phyloP scores from a whole-genome alignment of 1,140 invertebrate genomes.

The Camponotus vicinus region DNA sequence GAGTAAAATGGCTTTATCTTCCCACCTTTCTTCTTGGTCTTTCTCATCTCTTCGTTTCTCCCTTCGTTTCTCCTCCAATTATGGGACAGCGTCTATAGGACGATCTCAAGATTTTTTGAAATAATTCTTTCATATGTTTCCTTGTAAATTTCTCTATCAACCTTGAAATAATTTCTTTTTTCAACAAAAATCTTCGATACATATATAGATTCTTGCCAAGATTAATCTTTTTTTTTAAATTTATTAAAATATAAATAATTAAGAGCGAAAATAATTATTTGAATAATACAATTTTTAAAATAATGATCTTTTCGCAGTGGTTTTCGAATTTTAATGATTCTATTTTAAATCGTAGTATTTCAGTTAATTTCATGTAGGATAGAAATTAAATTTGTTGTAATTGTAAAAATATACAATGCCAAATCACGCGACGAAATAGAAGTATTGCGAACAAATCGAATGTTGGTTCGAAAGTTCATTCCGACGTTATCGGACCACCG shows the following conservation, averaged over 20 bases:
- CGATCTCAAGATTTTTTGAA: not conserved
- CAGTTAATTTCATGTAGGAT: not conserved
- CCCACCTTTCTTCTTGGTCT: constrained; percentile 31
- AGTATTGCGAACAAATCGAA: constrained; percentile 19
- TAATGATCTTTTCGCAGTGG: not conserved
- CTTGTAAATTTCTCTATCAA: not conserved
- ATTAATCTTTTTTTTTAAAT: not conserved
- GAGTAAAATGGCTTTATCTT: constrained; percentile 29
- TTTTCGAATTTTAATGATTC: not conserved
- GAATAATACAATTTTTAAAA: not conserved
- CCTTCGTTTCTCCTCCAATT: constrained; percentile 10
- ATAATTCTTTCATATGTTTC: not conserved
- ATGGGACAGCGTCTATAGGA: not conserved
- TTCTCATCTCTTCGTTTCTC: constrained; percentile 13
- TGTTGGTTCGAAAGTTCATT: constrained; percentile 29
- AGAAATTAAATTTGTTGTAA: constrained; percentile 17
- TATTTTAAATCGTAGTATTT: not conserved
- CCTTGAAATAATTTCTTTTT: not conserved
- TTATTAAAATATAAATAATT: not conserved
- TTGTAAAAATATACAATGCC: not conserved
- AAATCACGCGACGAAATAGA: not conserved
- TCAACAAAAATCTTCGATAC: not conserved
- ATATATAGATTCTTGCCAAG: not conserved
- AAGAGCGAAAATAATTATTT: not conserved
- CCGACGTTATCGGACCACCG: constrained; percentile 61